Conservation (phyloP, 1,140 invertebrate species). For the Melanaphis sacchari region DNA sequence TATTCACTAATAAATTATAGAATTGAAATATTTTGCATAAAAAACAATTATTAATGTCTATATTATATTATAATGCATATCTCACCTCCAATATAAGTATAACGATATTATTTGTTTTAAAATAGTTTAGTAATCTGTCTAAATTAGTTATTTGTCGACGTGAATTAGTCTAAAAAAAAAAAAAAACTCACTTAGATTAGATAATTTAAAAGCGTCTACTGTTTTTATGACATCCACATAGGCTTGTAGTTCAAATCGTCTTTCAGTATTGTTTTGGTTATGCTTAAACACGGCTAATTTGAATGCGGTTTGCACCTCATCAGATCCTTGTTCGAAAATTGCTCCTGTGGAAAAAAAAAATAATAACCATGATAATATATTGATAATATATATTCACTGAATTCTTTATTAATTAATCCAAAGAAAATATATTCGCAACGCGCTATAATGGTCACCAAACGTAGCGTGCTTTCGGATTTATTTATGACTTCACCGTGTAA, state of each 20-base stretch:
- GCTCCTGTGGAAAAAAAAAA: constrained; percentile 72
- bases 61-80: too few relatives aligned
- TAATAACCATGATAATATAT: not conserved
- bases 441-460: not conserved
- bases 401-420: not conserved
- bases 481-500: not conserved
- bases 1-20: not conserved
- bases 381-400: too few relatives aligned
- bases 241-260: constrained; percentile 81
- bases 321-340: constrained; percentile 87
- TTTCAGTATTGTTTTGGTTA: constrained; percentile 77
- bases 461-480: not conserved
- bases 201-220: constrained; percentile 90
- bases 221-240: constrained; percentile 90
- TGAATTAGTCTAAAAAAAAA: not conserved
- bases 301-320: constrained; percentile 87
- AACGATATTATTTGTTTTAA: not conserved
- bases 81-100: too few relatives aligned
- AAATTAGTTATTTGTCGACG: not conserved
- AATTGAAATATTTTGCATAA: too few relatives aligned
- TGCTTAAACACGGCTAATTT: constrained; percentile 83
- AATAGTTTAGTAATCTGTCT: not conserved
- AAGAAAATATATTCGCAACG: not conserved
- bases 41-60: too few relatives aligned
- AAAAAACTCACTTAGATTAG: constrained; percentile 81